Conservation (phyloP, 2,888 invertebrate species). For the Pemphredon lugubris region DNA sequence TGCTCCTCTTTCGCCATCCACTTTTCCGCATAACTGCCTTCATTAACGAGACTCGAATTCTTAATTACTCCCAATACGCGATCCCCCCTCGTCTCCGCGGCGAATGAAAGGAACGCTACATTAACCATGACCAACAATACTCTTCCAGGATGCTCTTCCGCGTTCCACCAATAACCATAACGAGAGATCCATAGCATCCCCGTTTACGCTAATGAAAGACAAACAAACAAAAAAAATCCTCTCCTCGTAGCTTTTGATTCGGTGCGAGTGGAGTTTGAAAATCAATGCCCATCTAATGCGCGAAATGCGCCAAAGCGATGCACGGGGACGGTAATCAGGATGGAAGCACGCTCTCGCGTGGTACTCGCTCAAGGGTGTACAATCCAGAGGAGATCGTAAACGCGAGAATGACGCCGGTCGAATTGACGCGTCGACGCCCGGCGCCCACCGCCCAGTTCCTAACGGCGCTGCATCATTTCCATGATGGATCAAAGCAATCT, state of each 20-base stretch:
- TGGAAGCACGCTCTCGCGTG: conserved; percentile 19
- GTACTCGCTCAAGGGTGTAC: background rate
- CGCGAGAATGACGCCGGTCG: conserved; percentile 15
- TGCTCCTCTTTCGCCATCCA: too few relatives aligned
- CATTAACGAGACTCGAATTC: too few relatives aligned
- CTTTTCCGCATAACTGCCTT: too few relatives aligned
- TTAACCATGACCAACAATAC: too few relatives aligned
- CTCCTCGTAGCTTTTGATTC: background rate
- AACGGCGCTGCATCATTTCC: conserved; percentile 36
- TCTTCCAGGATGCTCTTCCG: too few relatives aligned
- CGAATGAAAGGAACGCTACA: too few relatives aligned
- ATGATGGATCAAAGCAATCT: conserved; percentile 59
- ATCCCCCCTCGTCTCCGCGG: too few relatives aligned
- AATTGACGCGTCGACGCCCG: conserved; percentile 18
- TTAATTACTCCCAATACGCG: too few relatives aligned
- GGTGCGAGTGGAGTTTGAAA: conserved; percentile 14
- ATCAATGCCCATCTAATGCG: conserved; percentile 8
- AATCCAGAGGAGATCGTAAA: conserved; percentile 32
- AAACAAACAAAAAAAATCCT: too few relatives aligned
- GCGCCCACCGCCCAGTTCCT: background rate
- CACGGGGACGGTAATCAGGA: conserved; percentile 31
- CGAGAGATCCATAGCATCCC: too few relatives aligned
- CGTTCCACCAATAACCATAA: conserved; percentile 8
- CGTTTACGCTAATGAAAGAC: conserved; percentile 31
- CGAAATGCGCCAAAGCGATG: conserved; percentile 3